Base-by-base conservation (phyloP, 30 jellyfish, hydroid and myxozoan genomes). In the Turritopsis rubra region DNA sequence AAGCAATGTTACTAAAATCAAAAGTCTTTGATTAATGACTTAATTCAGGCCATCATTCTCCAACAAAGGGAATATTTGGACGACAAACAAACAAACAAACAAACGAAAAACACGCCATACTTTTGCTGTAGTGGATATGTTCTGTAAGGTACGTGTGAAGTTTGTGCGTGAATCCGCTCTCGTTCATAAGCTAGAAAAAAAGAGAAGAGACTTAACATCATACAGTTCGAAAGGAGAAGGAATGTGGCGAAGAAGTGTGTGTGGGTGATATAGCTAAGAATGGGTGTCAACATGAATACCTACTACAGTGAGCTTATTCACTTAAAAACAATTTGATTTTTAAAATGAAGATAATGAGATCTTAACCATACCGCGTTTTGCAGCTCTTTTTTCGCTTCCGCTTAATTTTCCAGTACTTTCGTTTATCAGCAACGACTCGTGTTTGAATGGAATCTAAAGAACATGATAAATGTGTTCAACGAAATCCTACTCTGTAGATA, bases 361-460 rank as follows among this genome's bases (percentile, higher is more conserved):
- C 9, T 3, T 3, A 41, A 9, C 4, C 89, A 0, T 20, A 85
- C 91, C 86, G 27, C 89, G 31, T 76, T 85, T 52, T 7, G 91
- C 91, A 16, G 60, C 91, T 76, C 65, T 86, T 53, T 85, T 85
- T 66, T 85, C 91, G 19, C 26, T 16, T 18, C 75, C 52, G 25
- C 72, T 75, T 16, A 85, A 29, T 54, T 66, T 76, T 20, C 81
- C 81, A 1, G 83, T 19, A 21, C 60, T 84, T 60, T 78, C 91
- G 28, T 76, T 78, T 84, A 85, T 66, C 73, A 93, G 88, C 20
- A 93, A 85, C 0, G 96, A 87, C 71, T 93, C 99, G 76, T 93
- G 99, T 29, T 93, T 87, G 83, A 93, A 93, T 8, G 99, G 99
- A 22, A 82, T 22, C 99, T 93, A 60, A 54, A 54, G 73, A 41